Base-by-base conservation (phyloP, 2,888 invertebrate genomes). In the Bellardia pandia region DNA sequence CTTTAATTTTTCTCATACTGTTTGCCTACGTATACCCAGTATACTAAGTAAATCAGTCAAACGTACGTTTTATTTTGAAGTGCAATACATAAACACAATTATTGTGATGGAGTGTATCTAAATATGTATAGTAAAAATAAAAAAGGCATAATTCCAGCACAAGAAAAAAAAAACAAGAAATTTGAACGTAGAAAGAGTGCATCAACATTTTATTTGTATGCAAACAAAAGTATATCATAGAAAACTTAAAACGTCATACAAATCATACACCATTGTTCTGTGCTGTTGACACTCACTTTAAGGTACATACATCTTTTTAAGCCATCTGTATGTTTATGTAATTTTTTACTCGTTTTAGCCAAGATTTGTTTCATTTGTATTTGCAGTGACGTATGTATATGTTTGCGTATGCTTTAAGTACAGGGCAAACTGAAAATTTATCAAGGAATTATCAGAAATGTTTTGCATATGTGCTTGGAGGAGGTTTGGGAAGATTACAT, bases 21-120 rank as follows among this genome's bases (percentile, higher is more conserved):
- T 69, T 51, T 3, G 8, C 13, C n/a, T n/a, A 60, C 45, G n/a
- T 14, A 51, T 11, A 62, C 14, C 45, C 68, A 40, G 56, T 45
- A 3, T 11, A 40, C 2, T 40, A 5, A 7, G 40, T 14, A 2
- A 56, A 4, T 30, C 53, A 30, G 7, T 23, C 58, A 74, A 4
- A 58, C 72, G 64, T 60, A 37, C 30, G 53, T 69, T 66, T 79
- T 74, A 76, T 80, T 83, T 84, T 23, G 51, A 81, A 86, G 85
- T 85, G 78, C 81, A 58, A 62, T 75, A 66, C 74, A 53, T 71
- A 68, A 81, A 86, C 76, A 88, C 53, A 88, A 80, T 86, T 88
- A 86, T 77, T 83, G 48, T 80, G 79, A 86, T 81, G 83, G 86
- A 88, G 79, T 79, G 81, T 60, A 85, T 86, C 79, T 80, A 72